Percentiles rank a stretch among this genome's conserved stretches.
These are phyloP conservation scores for Tetrapedia diversipes DNA, from an alignment of 2,888 invertebrate genomes.

Conservation along the genomic window DNA sequence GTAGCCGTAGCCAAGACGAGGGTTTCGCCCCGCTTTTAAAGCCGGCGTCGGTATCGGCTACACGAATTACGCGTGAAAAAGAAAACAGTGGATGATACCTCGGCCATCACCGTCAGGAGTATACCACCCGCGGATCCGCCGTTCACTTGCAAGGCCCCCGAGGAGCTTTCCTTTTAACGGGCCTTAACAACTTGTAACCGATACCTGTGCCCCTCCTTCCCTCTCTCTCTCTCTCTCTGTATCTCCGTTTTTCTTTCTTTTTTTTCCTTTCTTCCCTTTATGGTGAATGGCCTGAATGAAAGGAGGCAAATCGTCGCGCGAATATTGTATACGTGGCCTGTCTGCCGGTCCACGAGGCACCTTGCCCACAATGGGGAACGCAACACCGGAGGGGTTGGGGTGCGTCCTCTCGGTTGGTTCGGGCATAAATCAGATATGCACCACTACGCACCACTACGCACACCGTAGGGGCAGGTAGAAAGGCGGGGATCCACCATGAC, in stretches of 20 bases:
- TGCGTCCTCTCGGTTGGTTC: slow-evolving; percentile 30
- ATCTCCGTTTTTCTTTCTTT: slow-evolving; percentile 13
- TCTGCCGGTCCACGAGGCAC: slow-evolving; percentile 44
- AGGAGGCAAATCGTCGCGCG: slow-evolving; percentile 63
- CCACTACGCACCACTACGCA: slow-evolving; percentile 30
- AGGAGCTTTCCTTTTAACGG: slow-evolving; percentile 65
- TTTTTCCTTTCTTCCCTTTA: neutral
- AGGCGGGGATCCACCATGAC: slow-evolving; percentile 44
- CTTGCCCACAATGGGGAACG: slow-evolving; percentile 57
- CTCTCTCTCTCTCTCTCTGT: neutral
- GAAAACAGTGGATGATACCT: slow-evolving; percentile 52
- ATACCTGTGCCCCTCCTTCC: slow-evolving; percentile 72
- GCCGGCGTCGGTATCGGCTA: slow-evolving; percentile 38
- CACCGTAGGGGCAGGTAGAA: slow-evolving; percentile 61
- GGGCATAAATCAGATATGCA: slow-evolving; percentile 65
- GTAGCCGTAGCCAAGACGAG: slow-evolving; percentile 25
- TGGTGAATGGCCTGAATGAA: slow-evolving; percentile 60
- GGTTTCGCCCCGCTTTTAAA: slow-evolving; percentile 13
- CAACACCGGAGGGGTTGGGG: slow-evolving; percentile 31
- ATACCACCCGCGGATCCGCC: slow-evolving; percentile 50
- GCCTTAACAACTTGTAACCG: slow-evolving; percentile 78
- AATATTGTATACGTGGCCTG: slow-evolving; percentile 60
- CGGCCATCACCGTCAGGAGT: slow-evolving; percentile 26
- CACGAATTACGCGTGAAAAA: slow-evolving; percentile 51
- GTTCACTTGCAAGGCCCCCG: slow-evolving; percentile 51